Conservation (phyloP, 53 echinoderm and acorn worm species). For the Arbacia lixula region DNA sequence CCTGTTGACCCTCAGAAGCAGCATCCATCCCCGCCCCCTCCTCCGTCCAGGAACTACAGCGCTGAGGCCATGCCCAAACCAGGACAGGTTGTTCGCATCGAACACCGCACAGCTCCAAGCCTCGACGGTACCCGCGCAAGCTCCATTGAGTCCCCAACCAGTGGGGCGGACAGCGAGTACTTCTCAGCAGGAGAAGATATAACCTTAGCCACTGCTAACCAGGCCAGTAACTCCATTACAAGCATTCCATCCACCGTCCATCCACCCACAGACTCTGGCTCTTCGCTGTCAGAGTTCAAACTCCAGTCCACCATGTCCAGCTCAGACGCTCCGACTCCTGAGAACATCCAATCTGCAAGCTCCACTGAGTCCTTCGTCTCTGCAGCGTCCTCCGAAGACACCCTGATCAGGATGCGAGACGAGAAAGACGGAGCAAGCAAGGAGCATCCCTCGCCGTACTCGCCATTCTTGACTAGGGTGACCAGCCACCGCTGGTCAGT, state of each 20-base stretch:
- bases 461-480: slow-evolving; percentile 38
- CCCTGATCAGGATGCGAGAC: slow-evolving; percentile 51
- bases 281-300: slow-evolving; percentile 44
- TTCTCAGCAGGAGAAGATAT: slow-evolving; percentile 89
- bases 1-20: slow-evolving; percentile 69
- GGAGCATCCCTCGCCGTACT: slow-evolving; percentile 39
- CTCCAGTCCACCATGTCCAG: slow-evolving; percentile 65
- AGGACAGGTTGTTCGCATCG: not conserved
- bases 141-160: slow-evolving; percentile 59
- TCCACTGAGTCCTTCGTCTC: slow-evolving; percentile 76
- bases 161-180: slow-evolving; percentile 91
- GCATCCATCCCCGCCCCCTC: slow-evolving; percentile 12
- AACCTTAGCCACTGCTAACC: slow-evolving; percentile 22
- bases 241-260: slow-evolving; percentile 57
- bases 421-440: slow-evolving; percentile 17
- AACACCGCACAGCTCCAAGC: not conserved
- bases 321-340: slow-evolving; percentile 28
- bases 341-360: slow-evolving; percentile 33
- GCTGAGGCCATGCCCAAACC: slow-evolving; percentile 53
- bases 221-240: slow-evolving; percentile 40
- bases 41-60: slow-evolving; percentile 62
- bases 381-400: slow-evolving; percentile 74
- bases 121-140: slow-evolving; percentile 15
- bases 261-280: slow-evolving; percentile 50
- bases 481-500: slow-evolving; percentile 52